Evolutionary conservation across 2,113 vertebrate genomes (phyloP).

Genomic region (Clarias gariepinus): DNA sequence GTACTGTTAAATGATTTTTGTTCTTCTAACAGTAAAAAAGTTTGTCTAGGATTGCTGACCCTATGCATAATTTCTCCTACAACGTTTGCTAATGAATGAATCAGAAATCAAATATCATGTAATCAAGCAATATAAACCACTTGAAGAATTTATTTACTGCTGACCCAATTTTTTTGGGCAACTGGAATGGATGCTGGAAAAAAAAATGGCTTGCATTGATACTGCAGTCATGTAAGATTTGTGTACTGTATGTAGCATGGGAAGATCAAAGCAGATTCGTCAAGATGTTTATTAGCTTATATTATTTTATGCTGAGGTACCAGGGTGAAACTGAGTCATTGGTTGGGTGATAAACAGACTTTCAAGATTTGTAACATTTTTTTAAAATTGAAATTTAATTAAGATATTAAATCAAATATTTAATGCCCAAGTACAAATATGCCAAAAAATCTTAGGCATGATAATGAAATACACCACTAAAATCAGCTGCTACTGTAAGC

Average conservation of each 20-base stretch:
- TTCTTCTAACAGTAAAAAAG: neutral
- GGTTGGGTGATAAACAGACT: neutral
- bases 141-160: neutral
- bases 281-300: neutral
- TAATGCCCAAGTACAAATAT: neutral
- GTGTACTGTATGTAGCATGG: neutral
- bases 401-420: neutral
- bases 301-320: neutral
- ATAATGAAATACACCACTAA: neutral
- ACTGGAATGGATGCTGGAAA: neutral
- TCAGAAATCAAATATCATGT: neutral
- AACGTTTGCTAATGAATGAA: neutral
- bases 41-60: neutral
- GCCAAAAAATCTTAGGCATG: neutral
- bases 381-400: neutral
- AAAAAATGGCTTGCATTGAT: neutral
- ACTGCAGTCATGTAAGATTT: neutral
- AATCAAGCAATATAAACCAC: neutral
- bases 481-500: neutral
- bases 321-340: neutral
- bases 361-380: neutral
- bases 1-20: neutral
- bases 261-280: neutral
- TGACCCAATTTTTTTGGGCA: neutral
- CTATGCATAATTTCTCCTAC: neutral